Base-by-base conservation (phyloP, 2,797 vertebrate species). In the Florisuga fusca region DNA sequence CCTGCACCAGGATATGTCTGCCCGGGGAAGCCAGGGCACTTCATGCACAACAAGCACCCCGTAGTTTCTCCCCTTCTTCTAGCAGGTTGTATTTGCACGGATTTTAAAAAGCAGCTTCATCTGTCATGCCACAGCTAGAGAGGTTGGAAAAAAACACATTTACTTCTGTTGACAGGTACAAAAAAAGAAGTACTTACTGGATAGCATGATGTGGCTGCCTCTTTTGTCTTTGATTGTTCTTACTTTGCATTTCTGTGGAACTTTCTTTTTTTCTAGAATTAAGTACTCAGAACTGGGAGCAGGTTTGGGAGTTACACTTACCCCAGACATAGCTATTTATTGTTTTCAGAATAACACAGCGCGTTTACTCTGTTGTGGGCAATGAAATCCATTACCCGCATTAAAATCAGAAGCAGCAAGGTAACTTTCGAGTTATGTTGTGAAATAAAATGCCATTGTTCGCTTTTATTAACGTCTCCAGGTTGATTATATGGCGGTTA, bases 351-450 rank as follows among this genome's bases (percentile, higher is more conserved):
- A 31, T 43, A 79, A 73, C 38, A 10, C 48, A 23, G 45, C 23
- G 2, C 8, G 0, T 73, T 78, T 48, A 15, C 57, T 63, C 38
- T 69, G 55, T 76, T 74, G 80, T 61, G 85, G 85, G 89, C 76
- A 88, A 12, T 36, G 59, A 67, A 84, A 84, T 61, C 75, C 74
- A 90, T 90, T 95, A 43, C 85, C 46, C 36, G 62, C 80, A n/a
- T 87, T 89, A 72, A 94, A 93, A 91, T 41, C 78, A 4, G 1
- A 84, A 84, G 89, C 59, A 89, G 89, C 87, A 26, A 94, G 62
- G 76, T 89, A 95, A 84, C 95, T 95, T 92, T 93, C 78, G 92
- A 94, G 93, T 91, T 80, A 75, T 21, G 78, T 87, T 94, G 87
- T 95, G 95, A 90, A 90, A 89, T 7, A 16, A 1, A 92, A 67